These are phyloP conservation scores for Heliconius himera DNA, from an alignment of 1,140 invertebrate genomes.

Conservation along the genomic window DNA sequence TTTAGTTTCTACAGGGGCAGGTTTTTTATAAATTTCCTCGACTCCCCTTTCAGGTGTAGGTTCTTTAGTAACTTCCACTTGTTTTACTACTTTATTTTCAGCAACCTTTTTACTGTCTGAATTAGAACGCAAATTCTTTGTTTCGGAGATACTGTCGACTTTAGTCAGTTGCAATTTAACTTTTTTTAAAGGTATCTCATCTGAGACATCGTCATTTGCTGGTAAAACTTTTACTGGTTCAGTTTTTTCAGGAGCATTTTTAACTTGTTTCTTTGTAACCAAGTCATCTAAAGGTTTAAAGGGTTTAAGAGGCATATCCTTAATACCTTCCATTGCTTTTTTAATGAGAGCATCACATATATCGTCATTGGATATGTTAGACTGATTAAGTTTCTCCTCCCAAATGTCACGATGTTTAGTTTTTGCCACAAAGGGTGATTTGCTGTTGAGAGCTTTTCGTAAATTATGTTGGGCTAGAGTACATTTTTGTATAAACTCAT, in stretches of 20 bases:
- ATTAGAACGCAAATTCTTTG: slow-evolving; percentile 14
- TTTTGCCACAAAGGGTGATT: slow-evolving; percentile 49
- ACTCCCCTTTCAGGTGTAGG: not conserved
- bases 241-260: slow-evolving; percentile 21
- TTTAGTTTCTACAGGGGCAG: slow-evolving; percentile 14
- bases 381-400: slow-evolving; percentile 75
- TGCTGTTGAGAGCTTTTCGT: slow-evolving; percentile 54
- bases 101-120: not conserved
- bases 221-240: not conserved
- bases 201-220: not conserved
- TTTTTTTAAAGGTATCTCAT: slow-evolving; percentile 9
- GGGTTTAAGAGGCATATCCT: slow-evolving; percentile 54
- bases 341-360: slow-evolving; percentile 76
- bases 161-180: slow-evolving; percentile 9
- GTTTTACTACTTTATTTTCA: slow-evolving; percentile 10
- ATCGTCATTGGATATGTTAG: slow-evolving; percentile 77
- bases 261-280: slow-evolving; percentile 33
- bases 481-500: slow-evolving; percentile 79
- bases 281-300: slow-evolving; percentile 39
- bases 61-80: not conserved
- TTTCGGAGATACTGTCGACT: not conserved
- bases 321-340: slow-evolving; percentile 74
- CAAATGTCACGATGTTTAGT: slow-evolving; percentile 59
- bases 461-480: slow-evolving; percentile 70
- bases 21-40: not conserved